Percentiles rank a stretch among this genome's conserved stretches.
Conservation (phyloP, 2,113 vertebrate species). For the Heterotis niloticus region DNA sequence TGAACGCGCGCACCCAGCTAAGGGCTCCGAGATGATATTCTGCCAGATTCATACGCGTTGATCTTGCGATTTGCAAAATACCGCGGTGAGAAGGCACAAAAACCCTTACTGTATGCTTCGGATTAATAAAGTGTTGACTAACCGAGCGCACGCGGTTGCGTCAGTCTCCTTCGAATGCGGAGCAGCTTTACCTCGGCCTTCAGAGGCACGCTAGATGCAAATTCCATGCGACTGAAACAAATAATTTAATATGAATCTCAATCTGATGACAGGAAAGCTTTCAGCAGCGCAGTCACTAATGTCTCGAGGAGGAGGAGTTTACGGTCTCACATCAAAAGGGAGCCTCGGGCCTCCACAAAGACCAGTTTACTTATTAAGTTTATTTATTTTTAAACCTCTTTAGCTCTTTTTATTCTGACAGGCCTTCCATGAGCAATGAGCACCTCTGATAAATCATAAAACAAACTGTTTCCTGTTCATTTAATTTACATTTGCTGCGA, state of each 20-base stretch:
- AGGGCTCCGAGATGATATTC: too few species aligned
- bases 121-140: too few species aligned
- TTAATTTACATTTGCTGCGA: too few species aligned
- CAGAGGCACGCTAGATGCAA: neutral
- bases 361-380: neutral
- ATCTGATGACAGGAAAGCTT: slow-evolving; percentile 19
- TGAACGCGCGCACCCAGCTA: too few species aligned
- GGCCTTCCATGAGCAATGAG: neutral
- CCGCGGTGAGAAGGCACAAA: too few species aligned
- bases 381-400: slow-evolving; percentile 19
- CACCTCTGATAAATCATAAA: slow-evolving; percentile 6
- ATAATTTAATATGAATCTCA: slow-evolving; percentile 21
- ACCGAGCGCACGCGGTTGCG: too few species aligned
- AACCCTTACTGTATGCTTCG: too few species aligned
- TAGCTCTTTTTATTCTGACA: slow-evolving; percentile 6
- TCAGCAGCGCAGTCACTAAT: neutral
- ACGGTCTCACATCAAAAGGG: neutral
- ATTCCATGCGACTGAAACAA: neutral
- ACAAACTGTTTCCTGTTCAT: slow-evolving; percentile 3
- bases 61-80: too few species aligned
- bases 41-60: too few species aligned
- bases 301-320: neutral
- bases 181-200: neutral
- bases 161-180: too few species aligned
- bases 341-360: neutral